Evolutionary conservation across 1,140 invertebrate species (phyloP).

Genomic region (Nephotettix cincticeps): DNA sequence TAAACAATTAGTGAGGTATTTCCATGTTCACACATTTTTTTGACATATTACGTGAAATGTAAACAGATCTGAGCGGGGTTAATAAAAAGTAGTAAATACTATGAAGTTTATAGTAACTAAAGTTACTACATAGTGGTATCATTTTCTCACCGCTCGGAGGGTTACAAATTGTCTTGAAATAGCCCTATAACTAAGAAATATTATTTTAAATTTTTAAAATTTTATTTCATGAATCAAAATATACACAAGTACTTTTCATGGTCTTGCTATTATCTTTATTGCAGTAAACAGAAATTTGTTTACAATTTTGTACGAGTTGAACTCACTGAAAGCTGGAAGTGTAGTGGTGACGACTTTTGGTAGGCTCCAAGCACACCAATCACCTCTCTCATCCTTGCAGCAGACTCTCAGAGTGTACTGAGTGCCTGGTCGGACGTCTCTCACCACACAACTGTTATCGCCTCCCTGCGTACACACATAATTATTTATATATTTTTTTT

Average conservation of each 20-base stretch:
- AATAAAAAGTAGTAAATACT: too few species aligned
- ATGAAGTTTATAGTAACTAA: too few species aligned
- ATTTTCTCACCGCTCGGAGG: too few species aligned
- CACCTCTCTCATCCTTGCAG: slow-evolving; percentile 28
- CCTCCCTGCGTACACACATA: slow-evolving; percentile 19
- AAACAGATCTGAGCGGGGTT: too few species aligned
- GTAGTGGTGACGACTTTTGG: slow-evolving; percentile 32
- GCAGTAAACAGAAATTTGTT: too few species aligned
- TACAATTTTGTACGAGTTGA: too few species aligned
- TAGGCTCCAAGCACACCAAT: slow-evolving; percentile 38
- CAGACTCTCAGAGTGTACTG: slow-evolving; percentile 38
- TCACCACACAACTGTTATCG: slow-evolving; percentile 31
- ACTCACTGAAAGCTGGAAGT: slow-evolving; percentile 33
- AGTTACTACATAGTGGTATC: too few species aligned
- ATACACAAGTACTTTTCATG: neutral
- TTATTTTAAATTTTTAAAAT: neutral
- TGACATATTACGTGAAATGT: too few species aligned
- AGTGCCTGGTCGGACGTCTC: slow-evolving; percentile 31
- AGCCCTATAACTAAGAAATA: neutral
- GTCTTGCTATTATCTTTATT: neutral
- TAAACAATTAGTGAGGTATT: too few species aligned
- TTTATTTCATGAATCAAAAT: neutral
- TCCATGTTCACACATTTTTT: too few species aligned
- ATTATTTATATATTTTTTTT: too few species aligned
- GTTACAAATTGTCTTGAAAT: too few species aligned